Percentiles rank a stretch among this genome's conserved stretches.
phyloP scores from a whole-genome alignment of 2,797 vertebrate genomes.

The Chloroceryle amazona region DNA sequence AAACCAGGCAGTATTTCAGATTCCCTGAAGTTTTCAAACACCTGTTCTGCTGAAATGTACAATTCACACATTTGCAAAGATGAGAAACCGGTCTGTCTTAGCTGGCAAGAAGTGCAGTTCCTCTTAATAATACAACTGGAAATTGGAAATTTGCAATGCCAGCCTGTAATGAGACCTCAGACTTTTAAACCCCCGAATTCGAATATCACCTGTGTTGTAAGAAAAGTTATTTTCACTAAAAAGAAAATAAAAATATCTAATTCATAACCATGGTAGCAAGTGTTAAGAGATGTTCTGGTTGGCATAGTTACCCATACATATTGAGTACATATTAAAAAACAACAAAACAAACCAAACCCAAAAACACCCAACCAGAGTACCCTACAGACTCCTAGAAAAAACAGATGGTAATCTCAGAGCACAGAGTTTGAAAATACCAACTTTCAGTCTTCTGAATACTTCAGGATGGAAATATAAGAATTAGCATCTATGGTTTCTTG shows the following conservation, averaged over 20 bases:
- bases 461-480: background rate
- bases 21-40: background rate
- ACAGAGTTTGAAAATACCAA: background rate
- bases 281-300: background rate
- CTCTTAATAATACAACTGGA: background rate
- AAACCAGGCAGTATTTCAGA: background rate
- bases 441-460: background rate
- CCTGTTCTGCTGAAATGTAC: background rate
- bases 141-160: background rate
- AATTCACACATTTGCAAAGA: background rate
- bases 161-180: background rate
- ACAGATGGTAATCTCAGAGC: background rate
- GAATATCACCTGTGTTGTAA: background rate
- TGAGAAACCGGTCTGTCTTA: background rate
- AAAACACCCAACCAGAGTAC: background rate
- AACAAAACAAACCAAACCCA: background rate
- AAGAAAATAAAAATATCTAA: background rate
- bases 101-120: background rate
- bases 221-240: background rate
- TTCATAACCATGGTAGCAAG: background rate
- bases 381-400: background rate
- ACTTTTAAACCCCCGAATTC: background rate
- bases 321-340: background rate
- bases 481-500: background rate
- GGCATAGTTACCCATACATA: background rate